phyloP scores from a whole-genome alignment of 2,113 vertebrate species.

The Oplegnathus fasciatus region DNA sequence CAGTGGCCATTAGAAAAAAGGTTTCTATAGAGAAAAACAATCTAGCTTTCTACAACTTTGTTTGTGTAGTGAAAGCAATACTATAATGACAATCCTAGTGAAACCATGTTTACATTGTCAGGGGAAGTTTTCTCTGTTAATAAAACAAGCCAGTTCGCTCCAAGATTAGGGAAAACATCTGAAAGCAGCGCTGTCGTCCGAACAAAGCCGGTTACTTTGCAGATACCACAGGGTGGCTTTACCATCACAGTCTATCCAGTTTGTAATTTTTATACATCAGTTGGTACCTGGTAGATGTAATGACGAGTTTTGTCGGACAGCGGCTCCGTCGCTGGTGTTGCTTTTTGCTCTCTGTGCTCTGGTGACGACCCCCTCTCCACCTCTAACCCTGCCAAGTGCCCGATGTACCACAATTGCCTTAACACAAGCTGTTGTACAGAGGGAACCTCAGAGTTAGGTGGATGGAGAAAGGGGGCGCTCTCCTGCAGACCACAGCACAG shows the following conservation, averaged over 20 bases:
- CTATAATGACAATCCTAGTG: constrained; percentile 88
- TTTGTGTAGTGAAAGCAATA: constrained; percentile 89
- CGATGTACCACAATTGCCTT: constrained; percentile 83
- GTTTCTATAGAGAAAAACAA: constrained; percentile 82
- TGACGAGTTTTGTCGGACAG: constrained; percentile 12
- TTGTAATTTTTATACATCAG: constrained; percentile 24
- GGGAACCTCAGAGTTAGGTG: constrained; percentile 32
- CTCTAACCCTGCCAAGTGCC: constrained; percentile 29
- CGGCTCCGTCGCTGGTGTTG: constrained; percentile 22
- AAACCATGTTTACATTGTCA: constrained; percentile 88
- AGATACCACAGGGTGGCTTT: constrained; percentile 33
- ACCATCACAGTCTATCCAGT: constrained; percentile 27
- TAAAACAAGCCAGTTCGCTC: constrained; percentile 65
- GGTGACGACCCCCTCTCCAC: constrained; percentile 15
- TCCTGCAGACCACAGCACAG: constrained; percentile 43
- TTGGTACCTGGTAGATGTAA: background rate
- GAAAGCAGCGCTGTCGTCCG: constrained; percentile 49
- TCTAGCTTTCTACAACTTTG: constrained; percentile 90
- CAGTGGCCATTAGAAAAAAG: constrained; percentile 72
- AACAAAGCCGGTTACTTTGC: constrained; percentile 23
- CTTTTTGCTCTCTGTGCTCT: constrained; percentile 55
- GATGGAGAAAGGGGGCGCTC: constrained; percentile 18
- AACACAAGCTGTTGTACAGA: constrained; percentile 83
- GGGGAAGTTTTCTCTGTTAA: constrained; percentile 74
- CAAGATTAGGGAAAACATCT: constrained; percentile 31